These are phyloP conservation scores for Augochlora pura DNA, from an alignment of 1,140 invertebrate genomes.

Conservation along the genomic window DNA sequence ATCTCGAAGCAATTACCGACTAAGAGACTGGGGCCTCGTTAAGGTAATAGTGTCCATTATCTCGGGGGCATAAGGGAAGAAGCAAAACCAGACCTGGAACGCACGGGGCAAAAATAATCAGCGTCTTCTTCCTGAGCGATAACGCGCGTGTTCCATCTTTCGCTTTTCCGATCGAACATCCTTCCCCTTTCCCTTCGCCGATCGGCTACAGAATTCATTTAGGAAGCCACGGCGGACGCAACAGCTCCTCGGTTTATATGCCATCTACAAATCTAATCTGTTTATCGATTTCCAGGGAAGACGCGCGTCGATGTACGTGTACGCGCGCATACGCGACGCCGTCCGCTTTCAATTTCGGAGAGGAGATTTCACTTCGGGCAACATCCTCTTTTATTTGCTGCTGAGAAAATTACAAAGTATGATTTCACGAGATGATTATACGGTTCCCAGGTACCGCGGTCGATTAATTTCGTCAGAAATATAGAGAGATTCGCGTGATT, in stretches of 20 bases:
- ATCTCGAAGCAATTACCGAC: conserved; percentile 78
- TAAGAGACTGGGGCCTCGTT: conserved; percentile 77
- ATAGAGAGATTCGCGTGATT: too few relatives aligned
- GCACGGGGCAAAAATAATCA: conserved; percentile 68
- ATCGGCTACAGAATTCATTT: neutral
- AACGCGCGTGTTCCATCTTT: conserved; percentile 40
- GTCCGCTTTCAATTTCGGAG: neutral
- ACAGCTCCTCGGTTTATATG: neutral
- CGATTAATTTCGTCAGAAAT: too few relatives aligned
- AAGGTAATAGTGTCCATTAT: conserved; percentile 79
- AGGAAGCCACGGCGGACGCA: neutral
- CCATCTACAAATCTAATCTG: neutral
- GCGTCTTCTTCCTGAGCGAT: conserved; percentile 59
- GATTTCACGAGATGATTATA: neutral
- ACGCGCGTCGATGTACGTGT: too few relatives aligned
- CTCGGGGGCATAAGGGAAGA: conserved; percentile 73
- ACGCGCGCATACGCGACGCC: too few relatives aligned
- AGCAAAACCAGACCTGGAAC: conserved; percentile 72
- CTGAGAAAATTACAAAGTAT: neutral
- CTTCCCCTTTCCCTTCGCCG: neutral
- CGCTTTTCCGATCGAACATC: neutral
- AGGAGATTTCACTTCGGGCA: neutral
- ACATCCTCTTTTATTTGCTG: neutral
- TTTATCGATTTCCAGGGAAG: neutral
- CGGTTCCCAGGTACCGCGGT: too few relatives aligned